Base-by-base conservation (phyloP, 2,888 invertebrate species). In the Drosophila colorata region DNA sequence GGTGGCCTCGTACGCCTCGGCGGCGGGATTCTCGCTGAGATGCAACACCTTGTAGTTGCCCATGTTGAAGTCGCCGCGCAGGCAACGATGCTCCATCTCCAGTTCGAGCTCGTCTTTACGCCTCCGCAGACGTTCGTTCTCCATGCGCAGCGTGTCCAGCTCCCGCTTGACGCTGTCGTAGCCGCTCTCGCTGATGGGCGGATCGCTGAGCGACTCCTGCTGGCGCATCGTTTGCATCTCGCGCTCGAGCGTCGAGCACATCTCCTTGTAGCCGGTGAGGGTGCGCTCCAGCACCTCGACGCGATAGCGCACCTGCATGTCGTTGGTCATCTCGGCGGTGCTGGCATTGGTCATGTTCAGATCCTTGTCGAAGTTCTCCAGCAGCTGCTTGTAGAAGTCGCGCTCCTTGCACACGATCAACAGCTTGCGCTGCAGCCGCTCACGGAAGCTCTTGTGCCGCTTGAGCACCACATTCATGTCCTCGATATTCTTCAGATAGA, bases 331-430 rank as follows among this genome's bases (percentile, higher is more conserved):
- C 1, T 91, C 91, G 0, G 70, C 73, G 3, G 73, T 73, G 64
- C 80, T 89, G 8, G 78, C 73, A 73, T 89, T 89, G n/a, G 87
- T 80, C 71, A 90, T 93, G 0, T 96, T 95, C 72, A 96, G 92
- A 93, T 97, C 97, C 88, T 95, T 96, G 92, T 97, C 97, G 87
- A 96, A 97, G 55, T 95, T 95, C 87, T 97, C 97, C 46, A 97
- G 91, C 81, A 97, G 95, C 66, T 95, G 94, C 56, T 96, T 94
- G 85, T 97, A 96, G 88, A 96, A 96, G 86, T 97, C 97, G 23
- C 97, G 93, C 90, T 97, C 97, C 35, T 95, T 93, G 0, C 94
- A 93, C 8, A 95, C 93, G 1, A 96, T 93, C 37, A 95, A 89
- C 57, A 96, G 91, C 78, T 96, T 95, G 88, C 95, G 96, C 90